Evolutionary conservation across 2,797 vertebrate species (phyloP).

Genomic region (Sylvilagus floridanus): DNA sequence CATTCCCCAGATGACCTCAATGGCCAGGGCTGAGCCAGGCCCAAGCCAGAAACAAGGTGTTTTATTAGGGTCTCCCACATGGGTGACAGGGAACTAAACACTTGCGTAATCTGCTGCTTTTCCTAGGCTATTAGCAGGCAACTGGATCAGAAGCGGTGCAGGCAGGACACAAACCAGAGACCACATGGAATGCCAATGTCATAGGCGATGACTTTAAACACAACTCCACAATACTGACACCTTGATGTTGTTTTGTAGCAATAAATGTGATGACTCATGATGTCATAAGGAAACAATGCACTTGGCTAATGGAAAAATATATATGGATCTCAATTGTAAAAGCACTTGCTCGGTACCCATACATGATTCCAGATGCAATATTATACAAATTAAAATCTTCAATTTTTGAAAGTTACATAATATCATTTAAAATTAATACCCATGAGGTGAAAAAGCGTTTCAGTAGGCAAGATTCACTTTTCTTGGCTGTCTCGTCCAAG

Average conservation of each 20-base stretch:
- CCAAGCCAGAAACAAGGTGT: too few species aligned
- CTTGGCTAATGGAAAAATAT: background rate
- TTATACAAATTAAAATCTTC: background rate
- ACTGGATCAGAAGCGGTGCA: too few species aligned
- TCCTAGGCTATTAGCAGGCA: too few species aligned
- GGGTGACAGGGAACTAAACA: too few species aligned
- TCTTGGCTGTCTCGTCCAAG: background rate
- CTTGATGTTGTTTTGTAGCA: background rate
- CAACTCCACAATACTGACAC: too few species aligned
- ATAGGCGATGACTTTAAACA: too few species aligned
- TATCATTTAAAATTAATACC: background rate
- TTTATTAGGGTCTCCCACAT: too few species aligned
- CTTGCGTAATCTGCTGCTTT: too few species aligned
- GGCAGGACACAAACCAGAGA: too few species aligned
- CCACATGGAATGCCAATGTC: too few species aligned
- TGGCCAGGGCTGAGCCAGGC: too few species aligned
- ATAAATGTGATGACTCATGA: background rate
- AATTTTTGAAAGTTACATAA: background rate
- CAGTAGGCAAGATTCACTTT: background rate
- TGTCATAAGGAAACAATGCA: background rate
- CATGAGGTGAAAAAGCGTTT: background rate
- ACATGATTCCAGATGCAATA: background rate
- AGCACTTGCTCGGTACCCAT: background rate
- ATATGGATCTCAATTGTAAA: slow-evolving; percentile 5
- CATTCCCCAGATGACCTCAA: too few species aligned